Evolutionary conservation across 2,797 vertebrate genomes (phyloP), one percentile per base, ranked within the genome.

Genomic region (Argentina silus): DNA sequence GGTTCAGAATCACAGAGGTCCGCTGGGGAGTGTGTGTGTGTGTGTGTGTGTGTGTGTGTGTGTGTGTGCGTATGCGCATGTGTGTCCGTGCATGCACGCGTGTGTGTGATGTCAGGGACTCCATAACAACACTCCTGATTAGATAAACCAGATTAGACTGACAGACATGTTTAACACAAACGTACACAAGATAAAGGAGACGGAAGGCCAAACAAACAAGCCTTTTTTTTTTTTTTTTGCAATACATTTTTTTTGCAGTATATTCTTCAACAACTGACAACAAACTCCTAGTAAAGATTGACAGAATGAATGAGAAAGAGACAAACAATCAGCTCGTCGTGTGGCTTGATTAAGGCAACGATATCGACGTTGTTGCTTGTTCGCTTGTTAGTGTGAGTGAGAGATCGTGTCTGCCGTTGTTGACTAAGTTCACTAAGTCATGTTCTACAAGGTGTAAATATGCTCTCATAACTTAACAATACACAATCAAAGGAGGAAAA

Each of bases 1-100:
- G 62, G 66, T 75, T 75, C 36, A 75, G 74, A 82, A 73, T 80
- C 77, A 78, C 73, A 78, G 77, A 78, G 78, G 27, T 36, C 27
- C 27, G 27, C 27, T 70, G 55, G 45, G n/a, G n/a, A n/a, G 57
- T 70, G 56, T 61, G 44, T 62, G 69, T 66, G 74, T 53, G 70
- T 47, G 64, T 61, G 55, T 59, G 55, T 70, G 42, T 59, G 68
- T 21, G 60, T 63, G 69, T 71, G 73, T 69, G 61, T 68, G 65
- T 64, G 85, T 63, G 57, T 75, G 76, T 69, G 75, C 71, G 73
- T 61, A 73, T 60, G 77, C 71, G 70, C 66, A 60, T 81, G 77
- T 77, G 79, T 43, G 74, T 75, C 70, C 44, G 69, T 73, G 75
- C 85, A 89, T 59, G 50, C 50, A 12, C 50, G 15, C 50, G 50